Conservation (phyloP, 2,888 invertebrate genomes). For the Lasioglossum figueresi region DNA sequence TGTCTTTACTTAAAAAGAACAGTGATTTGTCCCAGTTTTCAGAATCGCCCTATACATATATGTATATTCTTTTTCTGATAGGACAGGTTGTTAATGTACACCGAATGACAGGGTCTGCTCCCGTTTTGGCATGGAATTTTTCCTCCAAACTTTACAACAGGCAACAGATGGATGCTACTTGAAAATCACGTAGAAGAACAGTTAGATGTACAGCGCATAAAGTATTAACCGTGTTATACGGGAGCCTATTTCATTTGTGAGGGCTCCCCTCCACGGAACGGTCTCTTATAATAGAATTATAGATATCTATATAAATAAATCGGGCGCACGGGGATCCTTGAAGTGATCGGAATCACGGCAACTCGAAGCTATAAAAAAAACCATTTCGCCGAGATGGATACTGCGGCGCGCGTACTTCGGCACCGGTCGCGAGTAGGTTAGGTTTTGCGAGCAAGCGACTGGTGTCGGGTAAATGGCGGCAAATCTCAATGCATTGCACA, state of each 20-base stretch:
- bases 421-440: neutral
- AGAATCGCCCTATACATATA: no score
- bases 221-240: neutral
- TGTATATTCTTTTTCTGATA: no score
- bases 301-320: conserved; percentile 24
- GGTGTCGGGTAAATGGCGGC: neutral
- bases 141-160: no score
- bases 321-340: neutral
- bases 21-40: no score
- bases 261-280: neutral
- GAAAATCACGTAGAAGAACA: no score
- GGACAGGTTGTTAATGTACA: no score
- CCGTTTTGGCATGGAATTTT: no score
- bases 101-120: no score
- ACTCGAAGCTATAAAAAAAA: neutral
- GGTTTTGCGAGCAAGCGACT: neutral
- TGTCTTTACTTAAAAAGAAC: no score
- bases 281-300: conserved; percentile 48
- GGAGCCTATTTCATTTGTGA: conserved; percentile 16
- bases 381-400: neutral
- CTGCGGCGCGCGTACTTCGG: neutral
- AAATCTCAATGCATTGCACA: neutral
- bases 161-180: no score
- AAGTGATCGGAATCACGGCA: neutral
- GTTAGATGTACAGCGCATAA: neutral